Evolutionary conservation across 2,113 vertebrate genomes (phyloP).

Genomic region (Cryptomyrus ogoouensis): DNA sequence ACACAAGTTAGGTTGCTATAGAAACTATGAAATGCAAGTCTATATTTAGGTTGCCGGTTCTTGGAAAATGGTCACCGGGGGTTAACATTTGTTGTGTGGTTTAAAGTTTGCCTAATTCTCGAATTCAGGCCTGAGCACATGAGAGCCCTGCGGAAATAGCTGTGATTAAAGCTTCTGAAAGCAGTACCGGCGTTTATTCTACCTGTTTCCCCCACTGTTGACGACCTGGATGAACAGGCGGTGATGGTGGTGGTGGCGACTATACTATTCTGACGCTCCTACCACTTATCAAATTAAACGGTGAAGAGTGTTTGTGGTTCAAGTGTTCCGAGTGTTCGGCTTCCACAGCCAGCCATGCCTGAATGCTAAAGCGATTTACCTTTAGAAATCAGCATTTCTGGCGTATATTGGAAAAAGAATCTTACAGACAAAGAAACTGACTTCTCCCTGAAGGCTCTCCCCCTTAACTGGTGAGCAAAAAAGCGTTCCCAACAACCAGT

Average conservation of each 20-base stretch:
- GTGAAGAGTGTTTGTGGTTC: neutral
- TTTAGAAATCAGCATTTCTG: neutral
- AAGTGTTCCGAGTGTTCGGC: neutral
- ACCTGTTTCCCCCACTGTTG: neutral
- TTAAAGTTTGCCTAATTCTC: constrained; percentile 1
- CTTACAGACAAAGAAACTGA: neutral
- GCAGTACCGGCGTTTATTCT: neutral
- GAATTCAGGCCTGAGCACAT: neutral
- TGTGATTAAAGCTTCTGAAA: constrained; percentile 1
- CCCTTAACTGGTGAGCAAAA: neutral
- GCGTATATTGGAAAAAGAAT: neutral
- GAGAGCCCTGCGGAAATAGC: neutral
- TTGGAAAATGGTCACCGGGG: constrained; percentile 15
- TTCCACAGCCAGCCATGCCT: neutral
- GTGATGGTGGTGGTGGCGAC: neutral
- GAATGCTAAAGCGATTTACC: neutral
- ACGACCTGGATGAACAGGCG: neutral
- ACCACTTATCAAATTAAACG: neutral
- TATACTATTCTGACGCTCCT: neutral
- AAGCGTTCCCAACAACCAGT: neutral
- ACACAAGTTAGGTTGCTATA: constrained; percentile 18
- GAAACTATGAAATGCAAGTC: constrained; percentile 12
- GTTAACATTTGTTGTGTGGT: constrained; percentile 6
- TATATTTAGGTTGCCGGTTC: constrained; percentile 14
- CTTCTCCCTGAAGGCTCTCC: neutral